Conservation (phyloP, 2,888 invertebrate genomes). For the Branchipolynoe longqiensis region DNA sequence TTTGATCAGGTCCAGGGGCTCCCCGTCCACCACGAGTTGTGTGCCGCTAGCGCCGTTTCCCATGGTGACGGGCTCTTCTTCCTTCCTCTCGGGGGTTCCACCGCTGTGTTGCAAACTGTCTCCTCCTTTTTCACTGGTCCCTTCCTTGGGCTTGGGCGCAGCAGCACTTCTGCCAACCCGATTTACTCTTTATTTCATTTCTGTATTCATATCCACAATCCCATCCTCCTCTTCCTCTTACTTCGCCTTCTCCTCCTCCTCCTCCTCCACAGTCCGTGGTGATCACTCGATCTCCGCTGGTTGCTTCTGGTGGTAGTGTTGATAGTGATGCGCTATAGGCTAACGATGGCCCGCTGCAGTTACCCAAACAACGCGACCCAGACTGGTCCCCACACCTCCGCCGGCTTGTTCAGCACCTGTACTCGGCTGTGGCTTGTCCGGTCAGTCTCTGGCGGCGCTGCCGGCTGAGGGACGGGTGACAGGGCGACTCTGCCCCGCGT, state of each 20-base stretch:
- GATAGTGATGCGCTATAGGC: too few species aligned
- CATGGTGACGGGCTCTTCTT: conserved; percentile 73
- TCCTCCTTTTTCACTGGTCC: conserved; percentile 36
- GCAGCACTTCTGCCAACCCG: not conserved
- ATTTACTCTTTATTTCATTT: too few species aligned
- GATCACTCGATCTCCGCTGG: too few species aligned
- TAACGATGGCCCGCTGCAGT: not conserved
- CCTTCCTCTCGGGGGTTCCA: too few species aligned
- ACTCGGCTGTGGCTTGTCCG: not conserved
- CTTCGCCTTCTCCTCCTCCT: not conserved
- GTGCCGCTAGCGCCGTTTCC: conserved; percentile 79
- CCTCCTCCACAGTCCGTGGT: not conserved
- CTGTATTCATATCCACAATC: too few species aligned
- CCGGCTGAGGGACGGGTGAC: not conserved
- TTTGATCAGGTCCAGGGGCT: conserved; percentile 75
- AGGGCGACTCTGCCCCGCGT: not conserved
- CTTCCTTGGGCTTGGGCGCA: not conserved
- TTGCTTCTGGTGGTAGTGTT: too few species aligned
- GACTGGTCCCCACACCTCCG: not conserved
- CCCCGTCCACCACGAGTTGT: conserved; percentile 76
- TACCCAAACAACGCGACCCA: not conserved
- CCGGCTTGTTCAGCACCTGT: not conserved
- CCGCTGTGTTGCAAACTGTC: too few species aligned
- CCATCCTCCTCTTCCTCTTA: not conserved
- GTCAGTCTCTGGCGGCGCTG: not conserved